Percentiles rank a stretch among this genome's conserved stretches.
Evolutionary conservation across 30 jellyfish, hydroid and myxozoan genomes (phyloP).

Genomic region (Hydractinia echinata): DNA sequence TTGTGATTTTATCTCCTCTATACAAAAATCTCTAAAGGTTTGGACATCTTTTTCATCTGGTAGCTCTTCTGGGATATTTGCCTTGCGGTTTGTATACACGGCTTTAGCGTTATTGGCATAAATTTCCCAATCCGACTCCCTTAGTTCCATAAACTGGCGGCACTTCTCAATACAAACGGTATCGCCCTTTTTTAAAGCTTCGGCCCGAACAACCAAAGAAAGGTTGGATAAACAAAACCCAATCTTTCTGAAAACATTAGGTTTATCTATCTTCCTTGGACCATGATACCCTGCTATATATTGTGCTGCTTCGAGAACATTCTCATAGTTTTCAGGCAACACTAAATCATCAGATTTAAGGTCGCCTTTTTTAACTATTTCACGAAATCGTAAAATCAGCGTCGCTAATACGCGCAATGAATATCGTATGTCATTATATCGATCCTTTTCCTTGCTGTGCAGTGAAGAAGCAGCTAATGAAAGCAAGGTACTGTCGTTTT

Average conservation of each 20-base stretch:
- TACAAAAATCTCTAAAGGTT: neutral
- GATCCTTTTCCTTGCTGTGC: neutral
- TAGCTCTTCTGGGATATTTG: neutral
- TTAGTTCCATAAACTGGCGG: constrained; percentile 4
- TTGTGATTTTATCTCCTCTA: neutral
- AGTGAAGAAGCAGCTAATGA: neutral
- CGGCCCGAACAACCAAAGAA: neutral
- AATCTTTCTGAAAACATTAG: neutral
- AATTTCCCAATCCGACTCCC: neutral
- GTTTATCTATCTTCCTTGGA: neutral
- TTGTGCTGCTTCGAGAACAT: neutral
- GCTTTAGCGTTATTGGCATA: constrained; percentile 1
- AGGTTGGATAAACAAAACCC: neutral
- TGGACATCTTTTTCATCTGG: neutral
- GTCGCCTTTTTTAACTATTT: neutral
- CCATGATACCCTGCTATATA: neutral
- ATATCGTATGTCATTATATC: neutral
- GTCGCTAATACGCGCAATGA: neutral
- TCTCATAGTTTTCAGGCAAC: neutral
- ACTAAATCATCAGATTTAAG: neutral
- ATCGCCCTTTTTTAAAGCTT: neutral
- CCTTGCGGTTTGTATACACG: neutral
- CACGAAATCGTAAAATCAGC: neutral
- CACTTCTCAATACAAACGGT: neutral
- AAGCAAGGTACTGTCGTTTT: neutral